phyloP scores from a whole-genome alignment of 1,140 invertebrate genomes.

The Drosophila sp. region DNA sequence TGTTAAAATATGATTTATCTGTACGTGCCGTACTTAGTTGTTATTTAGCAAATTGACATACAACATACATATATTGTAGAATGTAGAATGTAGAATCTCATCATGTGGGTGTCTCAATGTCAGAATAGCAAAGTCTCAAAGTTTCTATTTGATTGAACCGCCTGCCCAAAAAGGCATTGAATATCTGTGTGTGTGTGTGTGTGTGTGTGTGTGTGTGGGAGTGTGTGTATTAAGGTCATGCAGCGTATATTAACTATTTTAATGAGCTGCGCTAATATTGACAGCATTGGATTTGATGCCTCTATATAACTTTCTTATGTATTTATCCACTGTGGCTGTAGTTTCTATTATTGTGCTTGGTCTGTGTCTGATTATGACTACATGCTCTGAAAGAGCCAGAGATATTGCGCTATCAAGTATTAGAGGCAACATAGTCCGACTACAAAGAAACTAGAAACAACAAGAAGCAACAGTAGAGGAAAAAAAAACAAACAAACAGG shows the following conservation, averaged over 20 bases:
- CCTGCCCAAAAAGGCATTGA: constrained; percentile 23
- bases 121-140: constrained; percentile 12
- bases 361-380: constrained; percentile 24
- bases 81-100: not conserved
- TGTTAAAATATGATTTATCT: constrained; percentile 16
- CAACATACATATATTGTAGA: not conserved
- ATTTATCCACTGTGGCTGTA: not conserved
- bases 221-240: constrained; percentile 19
- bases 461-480: not conserved
- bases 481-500: constrained; percentile 7
- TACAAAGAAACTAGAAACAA: constrained; percentile 27
- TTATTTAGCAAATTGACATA: constrained; percentile 9
- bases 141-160: constrained; percentile 30
- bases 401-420: constrained; percentile 39
- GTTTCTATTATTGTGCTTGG: not conserved
- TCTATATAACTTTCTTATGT: not conserved
- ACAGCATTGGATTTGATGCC: constrained; percentile 5
- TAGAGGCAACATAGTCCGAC: constrained; percentile 24
- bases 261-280: constrained; percentile 16
- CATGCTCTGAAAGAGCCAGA: constrained; percentile 8
- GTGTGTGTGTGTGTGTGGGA: constrained; percentile 5
- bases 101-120: constrained; percentile 28
- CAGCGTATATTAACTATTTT: constrained; percentile 13
- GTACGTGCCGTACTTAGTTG: not conserved
- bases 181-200: constrained; percentile 10